These are phyloP conservation scores for Prolemur simus DNA, from an alignment of 2,113 vertebrate genomes.

Conservation along the genomic window DNA sequence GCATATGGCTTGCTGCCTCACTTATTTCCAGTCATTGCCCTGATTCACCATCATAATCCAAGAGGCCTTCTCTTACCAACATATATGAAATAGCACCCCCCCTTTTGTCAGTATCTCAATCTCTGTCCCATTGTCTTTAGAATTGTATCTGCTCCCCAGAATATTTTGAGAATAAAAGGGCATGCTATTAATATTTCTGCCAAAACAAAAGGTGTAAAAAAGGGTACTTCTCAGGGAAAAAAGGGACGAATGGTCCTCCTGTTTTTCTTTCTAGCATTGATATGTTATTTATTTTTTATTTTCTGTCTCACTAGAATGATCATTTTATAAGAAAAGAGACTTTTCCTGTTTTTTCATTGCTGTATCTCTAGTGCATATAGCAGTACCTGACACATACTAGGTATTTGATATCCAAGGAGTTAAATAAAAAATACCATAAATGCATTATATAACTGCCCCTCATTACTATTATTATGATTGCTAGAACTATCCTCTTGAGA, in stretches of 20 bases:
- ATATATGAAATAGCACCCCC: background rate
- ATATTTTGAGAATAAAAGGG: background rate
- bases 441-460: background rate
- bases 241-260: background rate
- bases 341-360: background rate
- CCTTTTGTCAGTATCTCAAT: background rate
- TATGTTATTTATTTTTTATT: background rate
- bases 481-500: background rate
- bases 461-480: slow-evolving; percentile 12
- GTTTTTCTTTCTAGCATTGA: background rate
- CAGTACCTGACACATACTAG: background rate
- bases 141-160: background rate
- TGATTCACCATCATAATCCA: background rate
- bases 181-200: slow-evolving; percentile 11
- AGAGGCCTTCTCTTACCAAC: background rate
- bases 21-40: background rate
- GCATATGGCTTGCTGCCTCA: background rate
- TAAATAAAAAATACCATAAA: slow-evolving; percentile 44
- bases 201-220: background rate
- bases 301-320: background rate
- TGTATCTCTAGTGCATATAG: background rate
- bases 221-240: background rate
- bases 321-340: background rate
- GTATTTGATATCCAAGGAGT: background rate
- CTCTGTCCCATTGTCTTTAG: background rate